Conservation (phyloP, 2,797 vertebrate genomes). For the Cheirogaleus major region DNA sequence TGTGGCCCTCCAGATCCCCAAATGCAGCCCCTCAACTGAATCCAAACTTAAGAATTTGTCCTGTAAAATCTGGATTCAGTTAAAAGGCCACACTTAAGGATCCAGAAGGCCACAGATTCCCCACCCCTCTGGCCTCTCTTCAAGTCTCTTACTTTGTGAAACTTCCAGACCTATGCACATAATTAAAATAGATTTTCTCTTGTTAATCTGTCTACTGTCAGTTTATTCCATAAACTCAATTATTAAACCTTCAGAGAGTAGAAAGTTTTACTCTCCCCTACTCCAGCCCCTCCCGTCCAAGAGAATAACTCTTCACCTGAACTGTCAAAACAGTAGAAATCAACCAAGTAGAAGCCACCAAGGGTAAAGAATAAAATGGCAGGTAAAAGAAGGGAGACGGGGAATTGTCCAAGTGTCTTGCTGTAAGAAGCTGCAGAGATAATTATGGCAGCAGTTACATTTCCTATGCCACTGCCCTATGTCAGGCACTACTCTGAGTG, state of each 20-base stretch:
- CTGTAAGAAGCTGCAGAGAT: neutral
- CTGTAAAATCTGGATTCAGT: neutral
- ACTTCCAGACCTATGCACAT: neutral
- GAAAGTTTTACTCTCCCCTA: neutral
- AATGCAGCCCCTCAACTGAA: neutral
- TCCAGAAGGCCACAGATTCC: neutral
- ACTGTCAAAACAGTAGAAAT: neutral
- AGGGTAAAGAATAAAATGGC: neutral
- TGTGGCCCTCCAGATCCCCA: neutral
- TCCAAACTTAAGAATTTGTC: neutral
- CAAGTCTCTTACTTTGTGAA: neutral
- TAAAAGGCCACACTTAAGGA: neutral
- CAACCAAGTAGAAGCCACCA: neutral
- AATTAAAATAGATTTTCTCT: neutral
- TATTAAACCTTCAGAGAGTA: neutral
- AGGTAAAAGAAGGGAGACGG: neutral
- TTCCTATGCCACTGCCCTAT: neutral
- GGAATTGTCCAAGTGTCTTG: neutral
- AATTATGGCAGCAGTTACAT: neutral
- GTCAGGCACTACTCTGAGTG: neutral
- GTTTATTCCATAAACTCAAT: neutral
- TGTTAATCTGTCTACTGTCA: neutral
- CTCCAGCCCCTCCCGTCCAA: neutral
- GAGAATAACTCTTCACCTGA: neutral
- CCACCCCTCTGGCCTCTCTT: neutral